phyloP scores from a whole-genome alignment of 2,797 vertebrate genomes.

The Syngnathus rostellatus region DNA sequence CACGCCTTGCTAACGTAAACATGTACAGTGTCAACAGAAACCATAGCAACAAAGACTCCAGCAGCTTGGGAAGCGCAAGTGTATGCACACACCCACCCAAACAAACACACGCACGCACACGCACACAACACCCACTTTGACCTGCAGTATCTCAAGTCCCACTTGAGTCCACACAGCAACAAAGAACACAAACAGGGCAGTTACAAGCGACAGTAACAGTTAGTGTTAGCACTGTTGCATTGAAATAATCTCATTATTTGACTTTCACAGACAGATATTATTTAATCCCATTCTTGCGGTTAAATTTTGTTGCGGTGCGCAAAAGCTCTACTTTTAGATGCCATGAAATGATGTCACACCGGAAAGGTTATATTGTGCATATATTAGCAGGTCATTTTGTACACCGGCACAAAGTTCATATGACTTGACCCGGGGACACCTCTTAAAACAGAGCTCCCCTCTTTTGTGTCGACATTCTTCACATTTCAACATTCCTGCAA shows the following conservation, averaged over 20 bases:
- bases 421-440: slow-evolving; percentile 26
- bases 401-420: not conserved
- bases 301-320: not conserved
- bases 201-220: not conserved
- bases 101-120: slow-evolving; percentile 5
- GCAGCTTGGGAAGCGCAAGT: not conserved
- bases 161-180: slow-evolving; percentile 1
- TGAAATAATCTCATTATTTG: not conserved
- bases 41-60: slow-evolving; percentile 40
- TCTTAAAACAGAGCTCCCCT: slow-evolving; percentile 29
- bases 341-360: not conserved
- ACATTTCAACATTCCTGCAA: slow-evolving; percentile 53
- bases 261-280: not conserved
- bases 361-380: not conserved
- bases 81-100: not conserved
- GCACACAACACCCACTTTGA: not conserved
- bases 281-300: not conserved
- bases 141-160: slow-evolving; percentile 18
- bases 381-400: not conserved
- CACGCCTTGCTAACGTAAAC: slow-evolving; percentile 29
- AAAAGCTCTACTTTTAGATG: too few relatives aligned
- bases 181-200: not conserved
- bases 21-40: slow-evolving; percentile 54
- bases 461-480: slow-evolving; percentile 51
- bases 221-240: not conserved